A percentile compares a stretch with the other conserved stretches of the same genome.
phyloP scores from a whole-genome alignment of 2,797 vertebrate genomes.

The Chelon auratus region DNA sequence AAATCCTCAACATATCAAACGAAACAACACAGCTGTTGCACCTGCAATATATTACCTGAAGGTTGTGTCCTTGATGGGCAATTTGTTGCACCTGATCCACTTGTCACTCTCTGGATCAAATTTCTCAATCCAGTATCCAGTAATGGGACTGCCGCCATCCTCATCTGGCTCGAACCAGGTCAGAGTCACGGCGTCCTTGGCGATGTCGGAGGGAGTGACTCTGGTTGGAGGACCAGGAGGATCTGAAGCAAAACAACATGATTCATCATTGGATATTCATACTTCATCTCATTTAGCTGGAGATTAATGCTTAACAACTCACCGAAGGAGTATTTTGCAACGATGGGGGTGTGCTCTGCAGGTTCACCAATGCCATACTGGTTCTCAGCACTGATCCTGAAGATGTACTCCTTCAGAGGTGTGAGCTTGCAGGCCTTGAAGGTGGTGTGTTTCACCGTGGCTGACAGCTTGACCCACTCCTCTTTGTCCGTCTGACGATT shows the following conservation, averaged over 20 bases:
- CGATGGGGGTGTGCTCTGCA: conserved; percentile 89
- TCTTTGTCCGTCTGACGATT: conserved; percentile 90
- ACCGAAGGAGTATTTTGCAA: conserved; percentile 98
- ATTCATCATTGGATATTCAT: background rate
- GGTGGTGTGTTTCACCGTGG: conserved; percentile 94
- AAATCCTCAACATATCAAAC: too few relatives aligned
- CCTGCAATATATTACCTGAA: conserved; percentile 85
- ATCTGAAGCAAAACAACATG: conserved; percentile 79
- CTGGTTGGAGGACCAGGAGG: conserved; percentile 93
- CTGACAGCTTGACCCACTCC: conserved; percentile 96
- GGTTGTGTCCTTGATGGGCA: conserved; percentile 92
- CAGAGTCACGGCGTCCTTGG: conserved; percentile 94
- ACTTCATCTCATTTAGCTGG: background rate
- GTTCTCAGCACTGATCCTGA: conserved; percentile 97
- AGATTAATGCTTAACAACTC: conserved; percentile 33
- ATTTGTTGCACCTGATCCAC: conserved; percentile 97
- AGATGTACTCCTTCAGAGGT: conserved; percentile 94
- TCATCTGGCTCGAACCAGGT: conserved; percentile 97
- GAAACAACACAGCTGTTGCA: too few relatives aligned
- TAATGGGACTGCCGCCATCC: conserved; percentile 97
- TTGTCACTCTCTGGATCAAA: conserved; percentile 94
- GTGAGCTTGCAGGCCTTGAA: conserved; percentile 93
- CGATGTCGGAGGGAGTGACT: conserved; percentile 91
- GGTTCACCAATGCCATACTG: conserved; percentile 96
- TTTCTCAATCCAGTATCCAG: conserved; percentile 98